A percentile compares a stretch with the other conserved stretches of the same genome.
Evolutionary conservation across 2,797 vertebrate genomes (phyloP).

Genomic region (Pangasius djambal): DNA sequence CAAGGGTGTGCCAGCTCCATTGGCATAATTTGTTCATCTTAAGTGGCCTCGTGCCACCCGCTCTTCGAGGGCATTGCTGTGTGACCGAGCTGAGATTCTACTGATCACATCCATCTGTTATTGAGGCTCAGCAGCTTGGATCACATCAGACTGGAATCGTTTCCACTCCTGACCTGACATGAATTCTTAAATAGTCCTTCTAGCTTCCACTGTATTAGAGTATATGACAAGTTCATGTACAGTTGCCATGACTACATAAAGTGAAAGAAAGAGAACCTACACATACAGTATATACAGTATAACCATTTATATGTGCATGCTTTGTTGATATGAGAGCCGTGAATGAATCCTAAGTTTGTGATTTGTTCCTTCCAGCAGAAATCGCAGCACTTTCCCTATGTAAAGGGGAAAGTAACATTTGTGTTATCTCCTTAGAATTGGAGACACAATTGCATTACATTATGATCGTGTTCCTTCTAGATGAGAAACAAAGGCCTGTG

Average conservation of each 20-base stretch:
- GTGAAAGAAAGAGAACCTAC: neutral
- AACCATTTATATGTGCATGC: neutral
- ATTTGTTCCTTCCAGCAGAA: neutral
- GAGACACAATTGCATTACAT: neutral
- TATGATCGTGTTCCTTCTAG: neutral
- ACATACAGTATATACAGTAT: neutral
- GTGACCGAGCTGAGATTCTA: conserved; percentile 41
- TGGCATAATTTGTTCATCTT: conserved; percentile 31
- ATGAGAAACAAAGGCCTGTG: neutral
- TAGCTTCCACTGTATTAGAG: conserved; percentile 1
- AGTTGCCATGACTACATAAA: neutral
- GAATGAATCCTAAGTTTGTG: neutral
- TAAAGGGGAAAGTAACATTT: neutral
- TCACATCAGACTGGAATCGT: neutral
- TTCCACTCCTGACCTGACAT: conserved; percentile 8
- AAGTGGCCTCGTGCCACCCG: conserved; percentile 9
- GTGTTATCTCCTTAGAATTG: no score
- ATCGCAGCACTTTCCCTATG: neutral
- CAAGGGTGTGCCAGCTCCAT: neutral
- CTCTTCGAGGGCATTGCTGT: neutral
- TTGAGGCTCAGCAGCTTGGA: conserved; percentile 37
- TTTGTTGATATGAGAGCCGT: neutral
- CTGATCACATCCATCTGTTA: conserved; percentile 59
- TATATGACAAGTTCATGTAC: neutral
- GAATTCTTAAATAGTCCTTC: conserved; percentile 44